These are phyloP conservation scores for Moxostoma hubbsi DNA, from an alignment of 2,797 vertebrate species.

Conservation along the genomic window DNA sequence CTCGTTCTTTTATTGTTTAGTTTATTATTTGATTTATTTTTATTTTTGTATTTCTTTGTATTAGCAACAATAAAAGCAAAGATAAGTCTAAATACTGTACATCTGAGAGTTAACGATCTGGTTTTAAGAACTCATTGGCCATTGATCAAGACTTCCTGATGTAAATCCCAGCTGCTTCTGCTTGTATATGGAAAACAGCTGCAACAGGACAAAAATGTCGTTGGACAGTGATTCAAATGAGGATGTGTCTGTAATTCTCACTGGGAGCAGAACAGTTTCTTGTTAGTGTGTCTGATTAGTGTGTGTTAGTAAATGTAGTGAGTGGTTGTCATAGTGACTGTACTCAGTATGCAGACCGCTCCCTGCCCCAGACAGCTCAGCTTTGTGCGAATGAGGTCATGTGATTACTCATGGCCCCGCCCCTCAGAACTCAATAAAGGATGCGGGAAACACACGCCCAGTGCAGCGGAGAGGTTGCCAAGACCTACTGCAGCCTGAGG, in stretches of 20 bases:
- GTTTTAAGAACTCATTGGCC: conserved; percentile 36
- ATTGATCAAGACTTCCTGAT: conserved; percentile 34
- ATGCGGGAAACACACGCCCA: conserved; percentile 69
- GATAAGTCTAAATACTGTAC: background rate
- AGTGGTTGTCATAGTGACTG: conserved; percentile 74
- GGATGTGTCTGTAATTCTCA: background rate
- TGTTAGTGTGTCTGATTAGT: background rate
- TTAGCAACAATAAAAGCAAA: background rate
- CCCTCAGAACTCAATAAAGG: conserved; percentile 67
- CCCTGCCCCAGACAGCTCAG: conserved; percentile 69
- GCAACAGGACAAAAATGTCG: conserved; percentile 39
- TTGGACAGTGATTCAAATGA: conserved; percentile 33
- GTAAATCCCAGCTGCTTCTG: conserved; percentile 43
- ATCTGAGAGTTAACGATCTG: conserved; percentile 8
- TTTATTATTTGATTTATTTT: background rate
- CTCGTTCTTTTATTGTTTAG: background rate
- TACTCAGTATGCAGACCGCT: conserved; percentile 67
- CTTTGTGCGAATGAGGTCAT: conserved; percentile 78
- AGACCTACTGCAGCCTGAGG: conserved; percentile 11
- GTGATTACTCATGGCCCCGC: conserved; percentile 62
- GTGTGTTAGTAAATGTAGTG: conserved; percentile 62
- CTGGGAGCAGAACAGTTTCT: background rate
- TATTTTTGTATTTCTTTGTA: background rate
- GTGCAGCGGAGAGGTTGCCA: conserved; percentile 53
- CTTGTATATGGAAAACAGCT: conserved; percentile 20